phyloP scores from a whole-genome alignment of 2,113 vertebrate genomes.

The Perca fluviatilis region DNA sequence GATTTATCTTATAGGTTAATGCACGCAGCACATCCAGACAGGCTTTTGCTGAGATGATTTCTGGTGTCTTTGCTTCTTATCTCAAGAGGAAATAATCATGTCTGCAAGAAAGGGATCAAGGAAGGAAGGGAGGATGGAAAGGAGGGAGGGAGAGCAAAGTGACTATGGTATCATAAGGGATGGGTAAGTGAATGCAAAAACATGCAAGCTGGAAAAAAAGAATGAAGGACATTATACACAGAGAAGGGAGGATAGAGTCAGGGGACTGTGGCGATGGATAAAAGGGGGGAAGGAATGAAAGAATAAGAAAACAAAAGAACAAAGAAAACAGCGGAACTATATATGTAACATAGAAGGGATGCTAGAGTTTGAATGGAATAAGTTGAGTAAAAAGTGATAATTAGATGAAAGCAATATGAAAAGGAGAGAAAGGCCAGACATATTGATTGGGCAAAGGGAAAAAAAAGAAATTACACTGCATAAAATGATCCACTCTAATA shows the following conservation, averaged over 20 bases:
- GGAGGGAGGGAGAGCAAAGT: background rate
- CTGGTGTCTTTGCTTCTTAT: slow-evolving; percentile 38
- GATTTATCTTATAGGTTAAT: slow-evolving; percentile 56
- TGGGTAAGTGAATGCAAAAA: slow-evolving; percentile 5
- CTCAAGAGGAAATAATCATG: slow-evolving; percentile 9
- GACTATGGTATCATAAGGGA: background rate
- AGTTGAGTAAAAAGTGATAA: slow-evolving; percentile 36
- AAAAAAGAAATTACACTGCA: slow-evolving; percentile 19
- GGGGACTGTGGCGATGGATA: background rate
- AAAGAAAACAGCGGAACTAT: slow-evolving; percentile 6
- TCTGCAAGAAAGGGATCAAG: background rate
- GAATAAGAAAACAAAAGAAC: slow-evolving; percentile 1
- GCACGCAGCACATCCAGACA: slow-evolving; percentile 32
- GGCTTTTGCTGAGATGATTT: slow-evolving; percentile 38
- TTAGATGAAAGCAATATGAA: slow-evolving; percentile 43
- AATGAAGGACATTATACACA: slow-evolving; percentile 20
- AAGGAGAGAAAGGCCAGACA: slow-evolving; percentile 4
- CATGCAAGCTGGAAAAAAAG: slow-evolving; percentile 22
- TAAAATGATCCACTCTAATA: slow-evolving; percentile 55
- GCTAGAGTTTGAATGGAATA: slow-evolving; percentile 16
- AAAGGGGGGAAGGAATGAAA: slow-evolving; percentile 12
- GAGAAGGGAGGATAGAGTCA: background rate
- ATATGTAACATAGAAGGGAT: background rate
- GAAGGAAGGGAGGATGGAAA: background rate
- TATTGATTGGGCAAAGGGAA: slow-evolving; percentile 49